A percentile compares a stretch with the other conserved stretches of the same genome.
These are phyloP conservation scores for Andrena bicolor DNA, from an alignment of 2,888 invertebrate genomes.

Conservation along the genomic window DNA sequence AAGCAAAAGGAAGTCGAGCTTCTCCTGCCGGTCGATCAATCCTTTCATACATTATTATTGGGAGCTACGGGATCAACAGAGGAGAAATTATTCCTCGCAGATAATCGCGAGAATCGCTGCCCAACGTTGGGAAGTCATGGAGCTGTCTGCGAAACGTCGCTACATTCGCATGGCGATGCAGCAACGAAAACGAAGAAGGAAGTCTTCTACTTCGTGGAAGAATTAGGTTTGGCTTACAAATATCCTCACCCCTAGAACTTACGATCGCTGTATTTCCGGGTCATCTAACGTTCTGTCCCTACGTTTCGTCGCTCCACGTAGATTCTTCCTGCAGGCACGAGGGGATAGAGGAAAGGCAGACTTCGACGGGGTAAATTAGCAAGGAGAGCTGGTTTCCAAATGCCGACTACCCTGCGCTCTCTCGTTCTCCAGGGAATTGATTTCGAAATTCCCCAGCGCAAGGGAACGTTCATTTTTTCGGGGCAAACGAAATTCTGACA, in stretches of 20 bases:
- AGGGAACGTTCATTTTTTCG: no score
- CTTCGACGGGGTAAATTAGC: background rate
- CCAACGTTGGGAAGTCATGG: slow-evolving; percentile 71
- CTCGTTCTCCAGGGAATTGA: background rate
- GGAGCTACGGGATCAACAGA: slow-evolving; percentile 62
- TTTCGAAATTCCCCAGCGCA: no score
- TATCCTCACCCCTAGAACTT: background rate
- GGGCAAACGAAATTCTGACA: background rate
- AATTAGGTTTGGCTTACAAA: background rate
- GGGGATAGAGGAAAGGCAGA: background rate
- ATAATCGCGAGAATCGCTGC: slow-evolving; percentile 73
- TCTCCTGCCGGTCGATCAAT: slow-evolving; percentile 69
- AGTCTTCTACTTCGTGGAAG: background rate
- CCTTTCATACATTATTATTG: slow-evolving; percentile 73
- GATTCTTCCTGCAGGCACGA: background rate
- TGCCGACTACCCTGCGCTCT: background rate
- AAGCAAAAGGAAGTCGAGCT: slow-evolving; percentile 25
- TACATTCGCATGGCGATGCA: slow-evolving; percentile 62
- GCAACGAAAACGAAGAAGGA: slow-evolving; percentile 44
- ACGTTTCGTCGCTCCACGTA: background rate
- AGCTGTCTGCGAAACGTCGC: slow-evolving; percentile 52
- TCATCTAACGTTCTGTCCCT: background rate
- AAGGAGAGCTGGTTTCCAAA: background rate
- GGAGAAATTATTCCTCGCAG: slow-evolving; percentile 63
- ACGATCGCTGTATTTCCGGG: background rate